These are phyloP conservation scores for Empidonax traillii DNA, from an alignment of 2,113 vertebrate species.

Conservation along the genomic window DNA sequence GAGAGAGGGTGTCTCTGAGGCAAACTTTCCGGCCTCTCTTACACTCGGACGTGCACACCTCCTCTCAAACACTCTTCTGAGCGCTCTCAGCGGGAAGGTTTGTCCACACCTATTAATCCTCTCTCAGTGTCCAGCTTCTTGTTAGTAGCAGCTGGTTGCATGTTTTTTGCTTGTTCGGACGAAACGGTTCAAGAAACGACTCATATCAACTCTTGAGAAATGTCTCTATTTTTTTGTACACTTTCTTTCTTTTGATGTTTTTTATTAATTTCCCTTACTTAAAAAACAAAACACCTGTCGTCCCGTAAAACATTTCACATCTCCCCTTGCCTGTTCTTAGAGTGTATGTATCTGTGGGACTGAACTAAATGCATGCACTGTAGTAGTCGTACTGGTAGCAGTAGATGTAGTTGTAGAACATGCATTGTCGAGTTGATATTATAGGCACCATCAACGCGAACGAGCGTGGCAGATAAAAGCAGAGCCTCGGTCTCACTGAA, in stretches of 20 bases:
- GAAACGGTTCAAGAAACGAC: conserved; percentile 80
- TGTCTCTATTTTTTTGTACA: conserved; percentile 73
- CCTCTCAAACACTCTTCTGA: conserved; percentile 88
- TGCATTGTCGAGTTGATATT: conserved; percentile 83
- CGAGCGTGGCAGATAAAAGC: conserved; percentile 58
- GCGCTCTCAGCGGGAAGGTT: conserved; percentile 87
- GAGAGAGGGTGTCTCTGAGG: conserved; percentile 87
- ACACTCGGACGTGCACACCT: conserved; percentile 86
- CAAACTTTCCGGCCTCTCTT: conserved; percentile 85
- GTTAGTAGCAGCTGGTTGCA: conserved; percentile 86
- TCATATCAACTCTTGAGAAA: conserved; percentile 80
- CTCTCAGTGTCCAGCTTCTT: conserved; percentile 83
- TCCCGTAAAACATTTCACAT: conserved; percentile 83
- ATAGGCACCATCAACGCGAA: conserved; percentile 58
- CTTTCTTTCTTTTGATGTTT: conserved; percentile 70
- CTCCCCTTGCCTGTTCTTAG: conserved; percentile 83
- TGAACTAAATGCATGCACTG: conserved; percentile 84
- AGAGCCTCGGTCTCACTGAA: conserved; percentile 60
- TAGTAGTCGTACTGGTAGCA: conserved; percentile 79
- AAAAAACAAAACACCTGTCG: conserved; percentile 79
- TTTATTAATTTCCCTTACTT: conserved; percentile 76
- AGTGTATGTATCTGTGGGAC: conserved; percentile 84
- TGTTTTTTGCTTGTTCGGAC: conserved; percentile 86
- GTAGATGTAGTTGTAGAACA: conserved; percentile 81
- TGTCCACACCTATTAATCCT: conserved; percentile 86